Evolutionary conservation across 2,888 invertebrate genomes (phyloP).

Genomic region (Eurytoma adleriae): DNA sequence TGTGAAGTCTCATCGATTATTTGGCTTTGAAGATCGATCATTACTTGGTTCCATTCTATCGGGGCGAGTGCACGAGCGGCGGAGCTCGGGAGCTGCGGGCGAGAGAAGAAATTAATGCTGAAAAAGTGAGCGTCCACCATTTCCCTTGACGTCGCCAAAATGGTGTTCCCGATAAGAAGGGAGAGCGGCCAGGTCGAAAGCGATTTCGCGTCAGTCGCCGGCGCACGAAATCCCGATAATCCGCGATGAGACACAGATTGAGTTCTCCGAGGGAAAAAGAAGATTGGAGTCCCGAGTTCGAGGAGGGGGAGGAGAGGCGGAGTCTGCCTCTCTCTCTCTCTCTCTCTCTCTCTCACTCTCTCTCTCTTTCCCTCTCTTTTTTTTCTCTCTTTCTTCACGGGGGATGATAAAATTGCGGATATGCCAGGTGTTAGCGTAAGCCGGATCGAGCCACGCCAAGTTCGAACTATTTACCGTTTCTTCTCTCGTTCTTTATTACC

Average conservation of each 20-base stretch:
- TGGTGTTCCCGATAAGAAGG: constrained; percentile 7
- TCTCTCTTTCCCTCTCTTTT: not conserved
- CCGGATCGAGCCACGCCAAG: constrained; percentile 63
- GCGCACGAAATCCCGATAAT: constrained; percentile 73
- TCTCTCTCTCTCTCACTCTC: constrained; percentile 25
- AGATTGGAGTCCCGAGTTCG: constrained; percentile 72
- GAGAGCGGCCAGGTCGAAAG: constrained; percentile 20
- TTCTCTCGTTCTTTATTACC: not conserved
- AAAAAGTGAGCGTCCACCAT: too few relatives aligned
- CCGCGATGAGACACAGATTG: constrained; percentile 75
- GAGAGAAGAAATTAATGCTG: too few relatives aligned
- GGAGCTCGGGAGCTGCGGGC: too few relatives aligned
- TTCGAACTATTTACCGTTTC: not conserved
- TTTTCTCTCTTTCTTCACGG: constrained; percentile 40
- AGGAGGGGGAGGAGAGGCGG: constrained; percentile 56
- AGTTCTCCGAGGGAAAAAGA: constrained; percentile 69
- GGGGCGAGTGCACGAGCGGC: too few relatives aligned
- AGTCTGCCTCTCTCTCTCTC: not conserved
- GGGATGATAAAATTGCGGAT: constrained; percentile 73
- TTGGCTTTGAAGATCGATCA: too few relatives aligned
- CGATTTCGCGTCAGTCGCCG: constrained; percentile 37
- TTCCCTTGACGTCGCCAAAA: not conserved
- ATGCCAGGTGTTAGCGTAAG: constrained; percentile 72
- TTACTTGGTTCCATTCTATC: too few relatives aligned
- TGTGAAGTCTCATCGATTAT: too few relatives aligned